Base-by-base conservation (phyloP, 2,113 vertebrate species). In the Oenanthe melanoleuca region DNA sequence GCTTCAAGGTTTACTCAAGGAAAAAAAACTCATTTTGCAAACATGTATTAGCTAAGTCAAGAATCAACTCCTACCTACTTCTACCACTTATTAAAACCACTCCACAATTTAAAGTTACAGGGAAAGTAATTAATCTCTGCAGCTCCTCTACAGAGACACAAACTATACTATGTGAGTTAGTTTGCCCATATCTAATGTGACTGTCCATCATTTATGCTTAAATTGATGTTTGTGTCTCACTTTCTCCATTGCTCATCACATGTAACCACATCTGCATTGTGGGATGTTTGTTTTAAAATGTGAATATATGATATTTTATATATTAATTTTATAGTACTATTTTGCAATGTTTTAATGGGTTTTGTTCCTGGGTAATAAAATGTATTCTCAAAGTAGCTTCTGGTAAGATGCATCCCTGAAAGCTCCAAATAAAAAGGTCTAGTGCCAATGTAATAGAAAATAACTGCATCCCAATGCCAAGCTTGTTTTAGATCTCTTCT, bases 401-500 rank as follows among this genome's bases (percentile, higher is more conserved):
- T 66, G 26, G 21, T 65, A 59, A 65, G 19, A 65, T 38, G 14
- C 1, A 4, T 52, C 47, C 57, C 50, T 55, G 50, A 75, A 87
- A 77, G 50, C 26, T 96, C 63, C 50, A 94, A 85, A 69, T 67
- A 72, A 87, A 86, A 78, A 55, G 22, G 34, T 88, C 80, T 83
- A 80, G 56, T 79, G 87, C 50, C 69, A 72, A 26, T 34, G 40
- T 50, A 65, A 86, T 38, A 87, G 60, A 89, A 91, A 92, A 95
- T 89, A 92, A 64, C 72, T 71, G 44, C 63, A 82, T 89, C 86
- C 47, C 23, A 61, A 71, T 94, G 77, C 80, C 80, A 95, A 95
- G 56, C 33, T 71, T 89, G 71, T 80, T 97, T 97, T 95, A 94
- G 59, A 80, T 80, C 33, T 71, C 87, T 67, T 96, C 77, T 77